Base-by-base conservation (phyloP, 2,888 invertebrate genomes). In the Cosmorhoe ocellata region DNA sequence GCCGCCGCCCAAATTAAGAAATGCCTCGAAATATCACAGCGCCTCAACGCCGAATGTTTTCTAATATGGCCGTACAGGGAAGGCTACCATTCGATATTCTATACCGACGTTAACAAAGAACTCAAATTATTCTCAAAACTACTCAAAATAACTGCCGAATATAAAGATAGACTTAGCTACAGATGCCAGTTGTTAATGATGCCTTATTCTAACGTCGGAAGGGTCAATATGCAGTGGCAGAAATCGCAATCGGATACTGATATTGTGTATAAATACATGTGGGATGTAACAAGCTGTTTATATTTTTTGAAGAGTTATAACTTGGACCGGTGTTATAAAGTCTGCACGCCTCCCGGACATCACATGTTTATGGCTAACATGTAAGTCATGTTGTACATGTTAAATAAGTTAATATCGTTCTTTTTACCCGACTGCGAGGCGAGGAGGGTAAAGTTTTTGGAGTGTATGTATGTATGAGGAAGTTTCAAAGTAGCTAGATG, bases 231-330 rank as follows among this genome's bases (percentile, higher is more conserved):
- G 27, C 60, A 50, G 27, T 77, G 79, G 76, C 74, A 74, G 3
- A 26, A 7, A 62, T 67, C 12, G 12, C 10, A 69, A 61, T 47
- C 37, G 13, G 62, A 67, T 61, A 60, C 70, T 42, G 74, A 79
- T 30, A 67, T 89, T 27, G 84, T 92, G 44, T 90, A 92, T 56
- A 68, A 61, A 22, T 93, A 93, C 67, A 92, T 92, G 76, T 92
- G 92, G 81, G 93, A 93, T 76, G 91, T 92, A 8, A 92, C 92
- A 50, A 93, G 93, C 47, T 92, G 93, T 22, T 76, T 93, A 66
- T 92, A 91, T 47, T 92, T 94, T 61, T 71, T 94, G 63, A 92
- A 92, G 70, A 87, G 88, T 59, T 92, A 91, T 63, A 91, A 90
- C 51, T 76, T 93, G 63, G 93, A 93, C 32, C 84, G 92, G 2